These are phyloP conservation scores for Bombyx mori DNA, from an alignment of 1,140 invertebrate genomes.

Conservation along the genomic window DNA sequence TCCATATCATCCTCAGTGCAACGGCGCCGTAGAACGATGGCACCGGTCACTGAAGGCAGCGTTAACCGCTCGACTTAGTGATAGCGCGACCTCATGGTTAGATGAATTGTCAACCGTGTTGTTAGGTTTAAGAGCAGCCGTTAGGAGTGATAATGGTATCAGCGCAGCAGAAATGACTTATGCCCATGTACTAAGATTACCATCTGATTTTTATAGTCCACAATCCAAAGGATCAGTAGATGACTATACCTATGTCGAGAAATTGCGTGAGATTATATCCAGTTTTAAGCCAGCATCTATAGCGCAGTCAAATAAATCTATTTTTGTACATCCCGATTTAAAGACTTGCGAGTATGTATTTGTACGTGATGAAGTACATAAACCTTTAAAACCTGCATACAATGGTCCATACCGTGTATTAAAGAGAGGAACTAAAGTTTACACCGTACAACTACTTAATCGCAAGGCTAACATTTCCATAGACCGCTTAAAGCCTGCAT, in stretches of 20 bases:
- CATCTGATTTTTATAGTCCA: constrained; percentile 10
- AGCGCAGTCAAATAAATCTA: neutral
- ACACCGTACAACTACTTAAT: constrained; percentile 9
- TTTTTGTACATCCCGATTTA: constrained; percentile 4
- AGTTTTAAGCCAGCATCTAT: constrained; percentile 3
- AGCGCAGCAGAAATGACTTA: constrained; percentile 17
- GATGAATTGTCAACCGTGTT: constrained; percentile 35
- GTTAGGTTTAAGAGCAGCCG: constrained; percentile 19
- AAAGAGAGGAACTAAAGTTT: constrained; percentile 9
- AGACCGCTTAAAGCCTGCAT: constrained; percentile 14
- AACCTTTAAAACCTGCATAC: constrained; percentile 12
- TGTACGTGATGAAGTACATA: constrained; percentile 6
- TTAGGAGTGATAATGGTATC: constrained; percentile 14
- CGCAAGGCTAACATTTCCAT: constrained; percentile 8
- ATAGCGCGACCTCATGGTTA: constrained; percentile 19
- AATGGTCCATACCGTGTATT: constrained; percentile 12
- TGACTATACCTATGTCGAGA: constrained; percentile 4
- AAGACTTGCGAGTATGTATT: constrained; percentile 8
- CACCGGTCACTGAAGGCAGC: constrained; percentile 54
- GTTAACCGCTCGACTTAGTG: constrained; percentile 14
- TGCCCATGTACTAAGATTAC: constrained; percentile 8
- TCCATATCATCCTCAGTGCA: constrained; percentile 48
- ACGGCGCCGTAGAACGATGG: constrained; percentile 38
- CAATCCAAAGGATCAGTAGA: neutral
- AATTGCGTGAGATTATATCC: constrained; percentile 1